A percentile compares a stretch with the other conserved stretches of the same genome.
These are phyloP conservation scores for Paelopatides confundens DNA, from an alignment of 53 echinoderm and acorn worm genomes.

Conservation along the genomic window DNA sequence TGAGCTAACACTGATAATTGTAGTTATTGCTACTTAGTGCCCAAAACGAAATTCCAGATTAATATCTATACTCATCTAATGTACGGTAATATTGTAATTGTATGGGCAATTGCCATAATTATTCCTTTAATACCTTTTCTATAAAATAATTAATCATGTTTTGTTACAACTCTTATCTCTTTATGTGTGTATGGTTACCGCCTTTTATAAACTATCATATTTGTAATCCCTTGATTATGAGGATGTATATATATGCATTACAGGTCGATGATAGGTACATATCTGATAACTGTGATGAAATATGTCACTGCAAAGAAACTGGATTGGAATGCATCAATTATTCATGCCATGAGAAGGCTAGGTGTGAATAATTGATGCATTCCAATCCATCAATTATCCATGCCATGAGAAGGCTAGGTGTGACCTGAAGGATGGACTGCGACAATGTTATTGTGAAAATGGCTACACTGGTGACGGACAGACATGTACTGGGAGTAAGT, in stretches of 20 bases:
- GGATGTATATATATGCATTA: background rate
- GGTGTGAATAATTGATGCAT: conserved; percentile 43
- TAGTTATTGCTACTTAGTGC: no score
- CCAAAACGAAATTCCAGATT: no score
- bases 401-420: conserved; percentile 70
- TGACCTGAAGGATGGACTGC: conserved; percentile 55
- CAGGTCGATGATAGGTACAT: background rate
- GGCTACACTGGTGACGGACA: conserved; percentile 72
- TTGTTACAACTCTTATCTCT: no score
- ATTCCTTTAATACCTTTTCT: no score
- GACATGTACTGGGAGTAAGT: background rate
- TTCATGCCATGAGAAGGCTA: conserved; percentile 59
- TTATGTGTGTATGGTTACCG: no score
- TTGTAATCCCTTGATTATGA: no score
- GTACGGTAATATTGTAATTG: no score
- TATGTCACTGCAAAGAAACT: background rate
- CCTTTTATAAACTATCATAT: no score
- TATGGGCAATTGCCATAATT: no score
- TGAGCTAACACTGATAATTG: no score
- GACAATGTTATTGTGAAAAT: conserved; percentile 75
- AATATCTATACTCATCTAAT: no score
- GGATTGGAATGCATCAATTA: background rate
- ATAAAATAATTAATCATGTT: no score
- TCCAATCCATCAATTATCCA: background rate
- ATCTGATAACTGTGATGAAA: background rate